These are phyloP conservation scores for Condylura cristata DNA, from an alignment of 2,113 vertebrate species.

Conservation along the genomic window DNA sequence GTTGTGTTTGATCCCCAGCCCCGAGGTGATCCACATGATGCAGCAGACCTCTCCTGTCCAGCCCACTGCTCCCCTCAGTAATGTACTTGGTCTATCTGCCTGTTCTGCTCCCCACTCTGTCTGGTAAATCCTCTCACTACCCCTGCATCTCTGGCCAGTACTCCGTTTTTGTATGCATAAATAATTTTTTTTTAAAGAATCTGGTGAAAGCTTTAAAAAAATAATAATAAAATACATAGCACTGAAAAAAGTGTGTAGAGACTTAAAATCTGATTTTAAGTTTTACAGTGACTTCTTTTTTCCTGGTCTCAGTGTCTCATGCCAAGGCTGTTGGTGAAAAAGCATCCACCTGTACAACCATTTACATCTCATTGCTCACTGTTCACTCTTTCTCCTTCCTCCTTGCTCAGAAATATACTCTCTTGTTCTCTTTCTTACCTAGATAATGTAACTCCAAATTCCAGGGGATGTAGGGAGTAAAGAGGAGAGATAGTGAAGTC, in stretches of 20 bases:
- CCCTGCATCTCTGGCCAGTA: too few species aligned
- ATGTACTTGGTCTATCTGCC: too few species aligned
- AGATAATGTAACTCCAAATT: conserved; percentile 1
- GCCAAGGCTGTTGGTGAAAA: conserved; percentile 52
- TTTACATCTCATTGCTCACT: neutral
- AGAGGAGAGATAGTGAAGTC: neutral
- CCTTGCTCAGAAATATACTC: neutral
- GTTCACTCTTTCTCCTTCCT: neutral
- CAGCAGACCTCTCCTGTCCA: too few species aligned
- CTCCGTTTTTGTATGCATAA: too few species aligned
- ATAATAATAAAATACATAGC: too few species aligned
- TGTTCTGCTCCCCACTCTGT: too few species aligned
- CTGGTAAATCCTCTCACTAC: too few species aligned
- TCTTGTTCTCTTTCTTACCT: neutral
- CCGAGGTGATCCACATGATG: too few species aligned
- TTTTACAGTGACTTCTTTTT: conserved; percentile 27
- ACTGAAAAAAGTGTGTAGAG: conserved; percentile 32
- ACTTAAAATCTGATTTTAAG: conserved; percentile 46
- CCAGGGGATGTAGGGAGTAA: neutral
- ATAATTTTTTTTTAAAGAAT: too few species aligned
- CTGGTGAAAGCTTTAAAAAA: too few species aligned
- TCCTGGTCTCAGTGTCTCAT: neutral
- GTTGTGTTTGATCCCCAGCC: too few species aligned
- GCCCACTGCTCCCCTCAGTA: too few species aligned
- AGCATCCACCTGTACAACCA: neutral